phyloP scores from a whole-genome alignment of 1,140 invertebrate genomes.

The Sarcophaga bullata region DNA sequence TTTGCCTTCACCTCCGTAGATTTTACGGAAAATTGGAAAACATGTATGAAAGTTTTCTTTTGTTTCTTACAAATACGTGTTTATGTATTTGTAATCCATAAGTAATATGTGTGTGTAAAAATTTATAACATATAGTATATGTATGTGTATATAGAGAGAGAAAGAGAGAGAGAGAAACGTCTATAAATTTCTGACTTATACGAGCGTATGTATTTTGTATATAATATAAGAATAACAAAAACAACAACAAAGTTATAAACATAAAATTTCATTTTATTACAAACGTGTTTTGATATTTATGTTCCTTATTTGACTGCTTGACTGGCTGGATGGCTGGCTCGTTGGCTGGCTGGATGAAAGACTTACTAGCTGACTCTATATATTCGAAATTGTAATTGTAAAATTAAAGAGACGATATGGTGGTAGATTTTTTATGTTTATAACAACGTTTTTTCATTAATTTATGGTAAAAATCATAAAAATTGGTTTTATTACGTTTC shows the following conservation, averaged over 20 bases:
- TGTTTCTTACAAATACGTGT: conserved; percentile 18
- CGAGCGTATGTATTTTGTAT: neutral
- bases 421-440: neutral
- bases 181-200: neutral
- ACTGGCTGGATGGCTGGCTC: neutral
- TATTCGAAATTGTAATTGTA: neutral
- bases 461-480: conserved; percentile 22
- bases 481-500: neutral
- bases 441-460: neutral
- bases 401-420: conserved; percentile 1
- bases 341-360: too few relatives aligned
- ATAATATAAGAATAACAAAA: too few relatives aligned
- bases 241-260: conserved; percentile 26
- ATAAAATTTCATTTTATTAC: conserved; percentile 27
- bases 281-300: conserved; percentile 7
- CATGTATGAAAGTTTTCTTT: conserved; percentile 5
- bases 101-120: conserved; percentile 1
- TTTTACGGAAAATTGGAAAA: neutral
- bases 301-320: neutral
- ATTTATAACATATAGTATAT: neutral
- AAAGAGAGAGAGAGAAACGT: neutral
- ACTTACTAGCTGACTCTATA: neutral
- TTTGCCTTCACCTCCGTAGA: too few relatives aligned
- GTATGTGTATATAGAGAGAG: neutral
- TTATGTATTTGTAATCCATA: conserved; percentile 22